Evolutionary conservation across 53 echinoderm and acorn worm species (phyloP).

Genomic region (Crossaster papposus): DNA sequence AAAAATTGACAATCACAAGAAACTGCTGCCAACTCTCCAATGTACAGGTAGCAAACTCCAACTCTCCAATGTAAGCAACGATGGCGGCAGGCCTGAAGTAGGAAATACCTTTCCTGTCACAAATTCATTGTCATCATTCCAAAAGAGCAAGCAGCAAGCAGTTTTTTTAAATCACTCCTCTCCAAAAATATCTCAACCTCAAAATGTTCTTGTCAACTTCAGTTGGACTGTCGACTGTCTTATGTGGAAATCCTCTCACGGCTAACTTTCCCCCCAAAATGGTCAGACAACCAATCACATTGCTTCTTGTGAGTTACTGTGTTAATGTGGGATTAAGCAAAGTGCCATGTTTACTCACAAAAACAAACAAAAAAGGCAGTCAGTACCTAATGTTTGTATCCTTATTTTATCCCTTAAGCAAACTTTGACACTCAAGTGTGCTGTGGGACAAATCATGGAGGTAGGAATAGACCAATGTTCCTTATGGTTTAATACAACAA

Average conservation of each 20-base stretch:
- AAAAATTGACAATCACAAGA: not conserved
- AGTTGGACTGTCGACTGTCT: not conserved
- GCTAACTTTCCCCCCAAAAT: not conserved
- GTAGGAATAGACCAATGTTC: no score
- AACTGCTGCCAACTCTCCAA: not conserved
- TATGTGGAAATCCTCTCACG: not conserved
- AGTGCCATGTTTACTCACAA: slow-evolving; percentile 36
- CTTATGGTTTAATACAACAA: not conserved
- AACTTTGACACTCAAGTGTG: not conserved
- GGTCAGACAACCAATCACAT: slow-evolving; percentile 17
- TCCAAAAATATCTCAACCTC: not conserved
- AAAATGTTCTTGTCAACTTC: not conserved
- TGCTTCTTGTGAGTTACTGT: not conserved
- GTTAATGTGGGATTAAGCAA: slow-evolving; percentile 50
- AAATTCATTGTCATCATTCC: not conserved
- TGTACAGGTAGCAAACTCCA: not conserved
- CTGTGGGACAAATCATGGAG: not conserved
- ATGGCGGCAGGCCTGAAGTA: not conserved
- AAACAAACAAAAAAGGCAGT: not conserved
- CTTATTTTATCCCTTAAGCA: slow-evolving; percentile 26
- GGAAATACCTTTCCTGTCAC: not conserved
- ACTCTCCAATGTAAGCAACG: not conserved
- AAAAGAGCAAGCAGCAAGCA: not conserved
- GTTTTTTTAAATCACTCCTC: not conserved
- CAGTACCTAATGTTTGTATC: not conserved